These are phyloP conservation scores for Trilocha varians DNA, from an alignment of 2,888 invertebrate genomes.

Conservation along the genomic window DNA sequence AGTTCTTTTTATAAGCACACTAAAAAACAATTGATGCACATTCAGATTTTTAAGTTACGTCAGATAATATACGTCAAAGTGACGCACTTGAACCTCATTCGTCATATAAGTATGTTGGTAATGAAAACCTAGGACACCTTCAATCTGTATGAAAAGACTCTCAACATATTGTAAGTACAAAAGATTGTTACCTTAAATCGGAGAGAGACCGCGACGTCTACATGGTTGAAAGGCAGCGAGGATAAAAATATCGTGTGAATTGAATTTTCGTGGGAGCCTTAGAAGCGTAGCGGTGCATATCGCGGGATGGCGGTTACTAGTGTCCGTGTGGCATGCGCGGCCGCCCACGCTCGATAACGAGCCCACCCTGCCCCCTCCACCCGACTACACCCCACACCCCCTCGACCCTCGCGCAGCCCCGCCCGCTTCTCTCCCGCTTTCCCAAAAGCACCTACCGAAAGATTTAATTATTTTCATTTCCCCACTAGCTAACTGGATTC, in stretches of 20 bases:
- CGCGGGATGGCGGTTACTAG: slow-evolving; percentile 32
- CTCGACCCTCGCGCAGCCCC: neutral
- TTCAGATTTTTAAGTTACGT: slow-evolving; percentile 26
- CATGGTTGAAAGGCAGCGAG: slow-evolving; percentile 34
- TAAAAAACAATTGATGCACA: no score
- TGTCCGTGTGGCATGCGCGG: slow-evolving; percentile 40
- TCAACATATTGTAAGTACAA: neutral
- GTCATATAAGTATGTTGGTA: slow-evolving; percentile 20
- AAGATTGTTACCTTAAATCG: slow-evolving; percentile 30
- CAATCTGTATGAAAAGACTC: neutral
- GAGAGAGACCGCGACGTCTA: slow-evolving; percentile 29
- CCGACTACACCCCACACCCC: slow-evolving; percentile 13
- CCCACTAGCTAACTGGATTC: slow-evolving; percentile 4
- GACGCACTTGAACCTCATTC: slow-evolving; percentile 36
- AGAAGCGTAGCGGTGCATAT: slow-evolving; percentile 39
- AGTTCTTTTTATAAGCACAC: no score
- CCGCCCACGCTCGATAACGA: slow-evolving; percentile 66
- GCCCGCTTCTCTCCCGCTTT: neutral
- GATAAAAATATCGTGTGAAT: slow-evolving; percentile 24
- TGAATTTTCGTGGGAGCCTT: slow-evolving; percentile 25
- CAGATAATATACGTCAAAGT: slow-evolving; percentile 40
- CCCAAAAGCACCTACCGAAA: neutral
- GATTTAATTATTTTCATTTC: slow-evolving; percentile 2
- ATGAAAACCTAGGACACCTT: slow-evolving; percentile 13
- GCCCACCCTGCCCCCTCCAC: slow-evolving; percentile 14